phyloP scores from a whole-genome alignment of 2,888 invertebrate species.

The Lycocerus yunnanus region DNA sequence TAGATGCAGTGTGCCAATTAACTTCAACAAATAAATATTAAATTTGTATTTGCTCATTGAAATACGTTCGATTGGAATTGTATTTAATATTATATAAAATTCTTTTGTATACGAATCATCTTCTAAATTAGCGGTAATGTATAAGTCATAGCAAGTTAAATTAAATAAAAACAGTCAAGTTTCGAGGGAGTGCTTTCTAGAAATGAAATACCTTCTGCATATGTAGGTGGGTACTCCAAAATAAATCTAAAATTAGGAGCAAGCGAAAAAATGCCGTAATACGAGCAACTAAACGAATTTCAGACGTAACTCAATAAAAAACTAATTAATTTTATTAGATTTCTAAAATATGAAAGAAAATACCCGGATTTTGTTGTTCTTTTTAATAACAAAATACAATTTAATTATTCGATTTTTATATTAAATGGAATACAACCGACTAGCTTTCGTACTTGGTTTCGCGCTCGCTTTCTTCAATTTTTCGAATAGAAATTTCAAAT shows the following conservation, averaged over 20 bases:
- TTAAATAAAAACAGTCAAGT: neutral
- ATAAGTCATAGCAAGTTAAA: neutral
- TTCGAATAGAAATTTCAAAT: no score
- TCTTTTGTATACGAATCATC: neutral
- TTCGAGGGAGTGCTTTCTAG: neutral
- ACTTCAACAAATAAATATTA: neutral
- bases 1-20: neutral
- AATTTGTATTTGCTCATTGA: neutral
- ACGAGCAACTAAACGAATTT: neutral
- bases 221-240: neutral
- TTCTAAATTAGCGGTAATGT: neutral
- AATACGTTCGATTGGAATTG: no score
- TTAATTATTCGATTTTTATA: neutral
- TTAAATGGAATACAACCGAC: no score
- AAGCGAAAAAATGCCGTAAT: neutral
- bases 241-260: neutral
- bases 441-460: no score
- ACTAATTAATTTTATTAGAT: neutral
- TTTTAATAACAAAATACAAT: neutral
- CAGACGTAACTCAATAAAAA: neutral
- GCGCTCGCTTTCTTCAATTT: no score
- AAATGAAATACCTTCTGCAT: neutral
- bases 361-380: neutral
- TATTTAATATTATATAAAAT: neutral
- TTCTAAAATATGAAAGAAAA: neutral